These are phyloP conservation scores for Bos indicus DNA, from an alignment of 2,113 vertebrate genomes.

Conservation along the genomic window DNA sequence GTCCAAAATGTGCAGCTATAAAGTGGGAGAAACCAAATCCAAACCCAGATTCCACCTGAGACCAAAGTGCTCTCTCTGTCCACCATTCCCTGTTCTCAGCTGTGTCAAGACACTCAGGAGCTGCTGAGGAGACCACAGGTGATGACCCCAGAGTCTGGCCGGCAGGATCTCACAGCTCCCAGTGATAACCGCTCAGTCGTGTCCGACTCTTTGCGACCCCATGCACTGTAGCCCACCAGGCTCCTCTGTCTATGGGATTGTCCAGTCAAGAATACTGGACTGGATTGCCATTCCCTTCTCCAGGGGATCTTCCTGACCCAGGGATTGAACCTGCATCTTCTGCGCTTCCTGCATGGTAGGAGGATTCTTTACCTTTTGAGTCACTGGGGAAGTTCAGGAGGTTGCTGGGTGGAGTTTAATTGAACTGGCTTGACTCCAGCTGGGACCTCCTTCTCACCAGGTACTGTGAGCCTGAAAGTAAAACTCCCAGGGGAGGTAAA, in stretches of 20 bases:
- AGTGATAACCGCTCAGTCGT: background rate
- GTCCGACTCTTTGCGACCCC: fast-evolving
- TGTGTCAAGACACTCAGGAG: fast-evolving
- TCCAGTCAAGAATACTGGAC: background rate
- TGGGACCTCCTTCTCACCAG: background rate
- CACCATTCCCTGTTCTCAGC: fast-evolving
- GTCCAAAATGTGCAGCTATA: background rate
- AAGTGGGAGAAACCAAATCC: background rate
- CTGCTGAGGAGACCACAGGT: background rate
- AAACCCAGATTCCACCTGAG: background rate
- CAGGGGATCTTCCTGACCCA: background rate
- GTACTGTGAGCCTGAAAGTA: background rate
- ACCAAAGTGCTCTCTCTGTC: background rate
- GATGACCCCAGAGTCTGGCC: fast-evolving
- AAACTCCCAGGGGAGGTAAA: background rate
- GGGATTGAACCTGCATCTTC: fast-evolving
- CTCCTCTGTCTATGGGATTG: background rate
- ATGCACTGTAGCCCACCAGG: background rate
- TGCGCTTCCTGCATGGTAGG: background rate
- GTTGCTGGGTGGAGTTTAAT: background rate
- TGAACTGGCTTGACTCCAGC: background rate
- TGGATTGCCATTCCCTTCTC: background rate
- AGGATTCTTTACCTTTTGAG: background rate
- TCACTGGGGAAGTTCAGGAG: background rate
- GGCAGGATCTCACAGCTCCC: background rate